Evolutionary conservation across 2,888 invertebrate genomes (phyloP).

Genomic region (Isotomurus palustris): DNA sequence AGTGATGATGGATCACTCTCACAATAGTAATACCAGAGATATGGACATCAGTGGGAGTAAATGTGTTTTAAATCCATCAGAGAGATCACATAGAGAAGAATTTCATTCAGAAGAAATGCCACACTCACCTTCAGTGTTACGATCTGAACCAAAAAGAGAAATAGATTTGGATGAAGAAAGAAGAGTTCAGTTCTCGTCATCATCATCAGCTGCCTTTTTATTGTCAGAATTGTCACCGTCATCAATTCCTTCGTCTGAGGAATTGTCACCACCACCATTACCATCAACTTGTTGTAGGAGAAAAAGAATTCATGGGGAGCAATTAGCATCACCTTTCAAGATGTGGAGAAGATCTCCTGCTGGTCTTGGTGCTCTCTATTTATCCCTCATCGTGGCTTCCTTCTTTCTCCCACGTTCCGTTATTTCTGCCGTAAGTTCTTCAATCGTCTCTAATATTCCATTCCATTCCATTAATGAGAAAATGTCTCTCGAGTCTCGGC

Average conservation of each 20-base stretch:
- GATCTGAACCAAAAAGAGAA: too few relatives aligned
- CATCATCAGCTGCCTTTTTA: constrained; percentile 16
- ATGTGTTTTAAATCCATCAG: too few relatives aligned
- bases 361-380: constrained; percentile 20
- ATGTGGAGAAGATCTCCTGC: constrained; percentile 14
- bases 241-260: neutral
- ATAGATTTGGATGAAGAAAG: too few relatives aligned
- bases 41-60: too few relatives aligned
- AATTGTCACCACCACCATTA: neutral
- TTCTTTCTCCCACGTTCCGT: constrained; percentile 28
- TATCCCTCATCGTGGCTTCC: constrained; percentile 19
- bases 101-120: too few relatives aligned
- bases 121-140: too few relatives aligned
- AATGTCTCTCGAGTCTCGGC: too few relatives aligned
- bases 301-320: neutral
- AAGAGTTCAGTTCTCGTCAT: constrained; percentile 21
- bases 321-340: constrained; percentile 1
- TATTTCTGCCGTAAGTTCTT: constrained; percentile 31
- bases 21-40: too few relatives aligned
- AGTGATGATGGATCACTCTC: too few relatives aligned
- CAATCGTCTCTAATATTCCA: neutral
- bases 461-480: neutral
- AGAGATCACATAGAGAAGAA: too few relatives aligned
- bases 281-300: neutral
- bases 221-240: neutral